Evolutionary conservation across 2,888 invertebrate species (phyloP).

Genomic region (Drosophila rellima): DNA sequence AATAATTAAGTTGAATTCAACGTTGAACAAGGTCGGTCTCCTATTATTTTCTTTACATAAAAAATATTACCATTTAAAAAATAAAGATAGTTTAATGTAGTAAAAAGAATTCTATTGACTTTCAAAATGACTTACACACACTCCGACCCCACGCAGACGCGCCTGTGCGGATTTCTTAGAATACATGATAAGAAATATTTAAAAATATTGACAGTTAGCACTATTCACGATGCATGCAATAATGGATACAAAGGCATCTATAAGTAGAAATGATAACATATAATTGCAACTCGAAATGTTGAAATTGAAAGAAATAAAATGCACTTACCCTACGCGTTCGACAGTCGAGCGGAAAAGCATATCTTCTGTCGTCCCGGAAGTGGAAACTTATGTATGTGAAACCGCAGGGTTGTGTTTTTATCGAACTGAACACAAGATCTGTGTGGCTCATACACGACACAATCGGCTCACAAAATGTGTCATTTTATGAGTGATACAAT

Average conservation of each 20-base stretch:
- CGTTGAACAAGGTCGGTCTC: no score
- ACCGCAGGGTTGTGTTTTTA: conserved; percentile 12
- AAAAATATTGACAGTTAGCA: neutral
- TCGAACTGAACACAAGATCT: neutral
- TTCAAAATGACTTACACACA: no score
- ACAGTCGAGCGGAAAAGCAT: conserved; percentile 1
- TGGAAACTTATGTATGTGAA: no score
- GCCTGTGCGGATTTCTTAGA: neutral
- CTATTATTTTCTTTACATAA: no score
- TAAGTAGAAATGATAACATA: neutral
- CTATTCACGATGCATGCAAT: neutral
- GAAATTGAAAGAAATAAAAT: neutral
- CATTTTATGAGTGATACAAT: neutral
- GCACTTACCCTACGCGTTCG: conserved; percentile 4
- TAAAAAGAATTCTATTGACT: no score
- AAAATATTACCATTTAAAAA: no score
- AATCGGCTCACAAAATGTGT: neutral
- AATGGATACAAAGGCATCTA: neutral
- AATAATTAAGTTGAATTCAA: no score
- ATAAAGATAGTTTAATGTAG: no score
- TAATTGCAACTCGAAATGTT: neutral
- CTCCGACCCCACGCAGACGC: neutral
- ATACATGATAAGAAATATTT: neutral
- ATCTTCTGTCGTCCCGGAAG: neutral
- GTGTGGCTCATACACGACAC: conserved; percentile 1